A percentile compares a stretch with the other conserved stretches of the same genome.
Evolutionary conservation across 2,888 invertebrate genomes (phyloP).

Genomic region (Lochmaea capreae): DNA sequence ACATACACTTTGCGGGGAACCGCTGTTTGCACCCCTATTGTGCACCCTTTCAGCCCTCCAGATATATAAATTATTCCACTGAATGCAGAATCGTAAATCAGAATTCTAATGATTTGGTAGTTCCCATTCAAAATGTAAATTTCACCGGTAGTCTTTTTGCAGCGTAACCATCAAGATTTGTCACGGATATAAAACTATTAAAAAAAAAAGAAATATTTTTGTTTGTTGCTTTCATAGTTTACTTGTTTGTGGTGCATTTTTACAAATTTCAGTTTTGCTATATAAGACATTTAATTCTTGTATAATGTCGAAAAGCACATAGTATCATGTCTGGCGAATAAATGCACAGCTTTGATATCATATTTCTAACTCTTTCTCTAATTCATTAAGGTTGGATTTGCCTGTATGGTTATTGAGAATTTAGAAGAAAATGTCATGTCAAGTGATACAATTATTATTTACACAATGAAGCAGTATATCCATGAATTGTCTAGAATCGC

Average conservation of each 20-base stretch:
- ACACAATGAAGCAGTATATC: no score
- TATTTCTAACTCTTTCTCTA: no score
- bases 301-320: no score
- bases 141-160: constrained; percentile 28
- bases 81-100: constrained; percentile 44
- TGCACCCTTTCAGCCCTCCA: constrained; percentile 45
- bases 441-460: no score
- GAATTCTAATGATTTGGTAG: constrained; percentile 48
- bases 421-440: no score
- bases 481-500: no score
- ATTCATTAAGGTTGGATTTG: no score
- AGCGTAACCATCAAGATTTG: constrained; percentile 24
- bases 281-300: no score
- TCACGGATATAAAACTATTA: constrained; percentile 1
- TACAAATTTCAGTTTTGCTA: no score
- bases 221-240: neutral
- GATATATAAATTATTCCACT: constrained; percentile 47
- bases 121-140: constrained; percentile 48
- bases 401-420: no score
- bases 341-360: no score
- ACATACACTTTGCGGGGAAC: constrained; percentile 46
- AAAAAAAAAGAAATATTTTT: neutral
- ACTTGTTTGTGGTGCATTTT: neutral
- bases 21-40: constrained; percentile 46
- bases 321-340: no score